Evolutionary conservation across 2,888 invertebrate genomes (phyloP).

Genomic region (Eupithecia tripunctaria): DNA sequence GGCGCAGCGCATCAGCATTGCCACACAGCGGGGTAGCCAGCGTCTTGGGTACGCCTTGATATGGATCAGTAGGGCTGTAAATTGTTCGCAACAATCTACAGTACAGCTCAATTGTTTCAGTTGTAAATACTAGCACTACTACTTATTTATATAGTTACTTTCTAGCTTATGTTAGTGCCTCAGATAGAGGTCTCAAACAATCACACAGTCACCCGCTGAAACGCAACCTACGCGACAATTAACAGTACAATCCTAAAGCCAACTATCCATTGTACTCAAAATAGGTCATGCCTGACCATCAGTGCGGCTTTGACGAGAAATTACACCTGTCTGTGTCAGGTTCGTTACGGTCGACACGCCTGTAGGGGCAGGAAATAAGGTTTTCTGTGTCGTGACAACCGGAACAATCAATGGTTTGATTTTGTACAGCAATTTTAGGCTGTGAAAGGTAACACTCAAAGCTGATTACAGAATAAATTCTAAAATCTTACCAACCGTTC

Average conservation of each 20-base stretch:
- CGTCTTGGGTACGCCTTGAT: no score
- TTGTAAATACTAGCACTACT: no score
- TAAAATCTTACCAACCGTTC: background rate
- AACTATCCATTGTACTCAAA: slow-evolving; percentile 49
- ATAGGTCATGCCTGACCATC: slow-evolving; percentile 58
- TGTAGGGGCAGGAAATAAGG: slow-evolving; percentile 22
- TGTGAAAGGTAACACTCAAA: background rate
- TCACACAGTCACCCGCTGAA: background rate
- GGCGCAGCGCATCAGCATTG: no score
- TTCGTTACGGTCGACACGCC: slow-evolving; percentile 27
- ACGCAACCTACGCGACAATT: slow-evolving; percentile 22
- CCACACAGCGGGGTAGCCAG: no score
- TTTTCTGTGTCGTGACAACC: slow-evolving; percentile 3
- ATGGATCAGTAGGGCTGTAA: no score
- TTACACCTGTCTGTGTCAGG: slow-evolving; percentile 41
- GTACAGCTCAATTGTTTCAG: no score
- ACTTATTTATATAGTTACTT: no score
- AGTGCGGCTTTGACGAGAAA: slow-evolving; percentile 50
- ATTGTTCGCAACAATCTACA: no score
- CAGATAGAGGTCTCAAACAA: background rate
- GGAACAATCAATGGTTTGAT: slow-evolving; percentile 11
- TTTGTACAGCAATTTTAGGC: background rate
- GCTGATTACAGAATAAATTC: no score
- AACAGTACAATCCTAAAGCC: slow-evolving; percentile 25
- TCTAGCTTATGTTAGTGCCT: background rate